phyloP scores from a whole-genome alignment of 2,888 invertebrate genomes.

The Tinea trinotella region DNA sequence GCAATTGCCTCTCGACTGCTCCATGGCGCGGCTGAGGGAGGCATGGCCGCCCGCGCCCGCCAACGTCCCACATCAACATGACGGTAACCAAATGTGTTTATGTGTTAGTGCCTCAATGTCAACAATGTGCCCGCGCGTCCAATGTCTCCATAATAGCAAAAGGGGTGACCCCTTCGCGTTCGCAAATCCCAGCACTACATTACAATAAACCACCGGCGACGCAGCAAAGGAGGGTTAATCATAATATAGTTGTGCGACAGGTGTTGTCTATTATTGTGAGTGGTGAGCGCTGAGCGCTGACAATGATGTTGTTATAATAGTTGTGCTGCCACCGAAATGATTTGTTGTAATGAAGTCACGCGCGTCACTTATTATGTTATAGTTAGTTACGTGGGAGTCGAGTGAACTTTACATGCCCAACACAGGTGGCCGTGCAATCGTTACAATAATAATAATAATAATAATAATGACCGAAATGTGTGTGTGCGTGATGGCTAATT shows the following conservation, averaged over 20 bases:
- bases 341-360: not conserved
- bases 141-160: no score
- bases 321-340: not conserved
- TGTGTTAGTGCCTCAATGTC: not conserved
- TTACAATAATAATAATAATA: not conserved
- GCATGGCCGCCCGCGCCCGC: conserved; percentile 37
- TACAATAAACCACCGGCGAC: conserved; percentile 3
- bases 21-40: conserved; percentile 32
- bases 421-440: not conserved
- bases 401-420: not conserved
- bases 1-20: conserved; percentile 10
- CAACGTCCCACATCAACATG: not conserved
- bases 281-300: no score
- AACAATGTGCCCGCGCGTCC: not conserved
- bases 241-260: no score
- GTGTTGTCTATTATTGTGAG: no score
- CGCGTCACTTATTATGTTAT: no score
- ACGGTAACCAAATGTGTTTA: not conserved
- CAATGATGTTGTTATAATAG: no score
- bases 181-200: conserved; percentile 3
- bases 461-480: not conserved
- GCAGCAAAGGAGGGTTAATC: conserved; percentile 9
- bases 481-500: no score
- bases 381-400: not conserved
- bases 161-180: no score